Evolutionary conservation across 1,140 invertebrate species (phyloP).

Genomic region (Chymomyza costata): DNA sequence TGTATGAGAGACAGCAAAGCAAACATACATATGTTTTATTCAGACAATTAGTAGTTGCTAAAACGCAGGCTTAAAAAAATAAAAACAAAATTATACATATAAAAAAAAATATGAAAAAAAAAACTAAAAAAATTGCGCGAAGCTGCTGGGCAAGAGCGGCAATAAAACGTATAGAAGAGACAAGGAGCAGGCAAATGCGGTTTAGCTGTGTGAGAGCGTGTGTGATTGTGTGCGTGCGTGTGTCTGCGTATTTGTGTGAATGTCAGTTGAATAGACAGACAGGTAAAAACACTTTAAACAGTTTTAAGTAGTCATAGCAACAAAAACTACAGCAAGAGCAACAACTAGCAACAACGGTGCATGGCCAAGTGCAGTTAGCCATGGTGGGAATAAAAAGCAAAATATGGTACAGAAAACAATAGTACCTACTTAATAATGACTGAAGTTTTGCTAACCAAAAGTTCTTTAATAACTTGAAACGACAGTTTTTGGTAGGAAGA

Average conservation of each 20-base stretch:
- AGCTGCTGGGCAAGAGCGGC: conserved; percentile 10
- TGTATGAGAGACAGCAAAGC: conserved; percentile 7
- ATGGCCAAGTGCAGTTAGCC: neutral
- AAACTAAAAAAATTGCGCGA: neutral
- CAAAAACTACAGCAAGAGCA: too few species aligned
- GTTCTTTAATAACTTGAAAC: too few species aligned
- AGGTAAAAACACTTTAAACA: conserved; percentile 25
- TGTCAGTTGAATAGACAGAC: conserved; percentile 18
- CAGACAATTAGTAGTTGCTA: conserved; percentile 62
- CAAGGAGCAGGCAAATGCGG: conserved; percentile 18
- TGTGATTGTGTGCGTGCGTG: conserved; percentile 12
- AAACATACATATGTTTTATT: conserved; percentile 57
- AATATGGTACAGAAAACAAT: too few species aligned
- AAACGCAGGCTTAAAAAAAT: conserved; percentile 48
- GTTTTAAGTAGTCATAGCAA: too few species aligned
- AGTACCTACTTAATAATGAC: too few species aligned
- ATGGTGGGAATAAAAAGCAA: too few species aligned
- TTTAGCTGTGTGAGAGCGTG: neutral
- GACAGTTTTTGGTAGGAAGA: too few species aligned
- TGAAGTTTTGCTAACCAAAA: too few species aligned
- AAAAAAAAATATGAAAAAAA: neutral
- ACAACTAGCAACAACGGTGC: too few species aligned
- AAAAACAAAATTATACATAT: conserved; percentile 17
- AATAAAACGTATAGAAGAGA: conserved; percentile 7
- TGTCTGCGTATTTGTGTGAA: too few species aligned